phyloP scores from a whole-genome alignment of 2,888 invertebrate species.

The Lithodes maja region DNA sequence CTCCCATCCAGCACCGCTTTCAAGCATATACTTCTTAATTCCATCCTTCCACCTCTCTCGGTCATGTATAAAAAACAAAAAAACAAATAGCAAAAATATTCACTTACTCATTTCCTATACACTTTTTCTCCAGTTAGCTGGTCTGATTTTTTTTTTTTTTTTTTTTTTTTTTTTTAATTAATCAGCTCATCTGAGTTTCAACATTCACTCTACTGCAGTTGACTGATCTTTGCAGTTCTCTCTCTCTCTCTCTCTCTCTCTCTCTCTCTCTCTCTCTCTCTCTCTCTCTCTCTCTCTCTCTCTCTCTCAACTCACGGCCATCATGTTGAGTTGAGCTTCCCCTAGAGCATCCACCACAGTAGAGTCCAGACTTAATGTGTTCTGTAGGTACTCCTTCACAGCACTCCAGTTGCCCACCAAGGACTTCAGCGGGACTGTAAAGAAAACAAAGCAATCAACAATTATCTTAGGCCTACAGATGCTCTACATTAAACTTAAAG shows the following conservation, averaged over 20 bases:
- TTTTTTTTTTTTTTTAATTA: too few species aligned
- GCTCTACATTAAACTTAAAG: too few species aligned
- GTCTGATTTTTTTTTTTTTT: too few species aligned
- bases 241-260: background rate
- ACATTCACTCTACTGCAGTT: background rate
- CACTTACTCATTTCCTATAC: too few species aligned
- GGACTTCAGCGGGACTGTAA: slow-evolving; percentile 31
- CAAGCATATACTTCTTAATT: too few species aligned
- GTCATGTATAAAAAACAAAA: too few species aligned
- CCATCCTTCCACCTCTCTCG: too few species aligned
- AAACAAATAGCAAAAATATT: too few species aligned
- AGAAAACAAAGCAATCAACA: background rate
- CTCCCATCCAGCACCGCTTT: too few species aligned
- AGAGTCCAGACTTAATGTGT: slow-evolving; percentile 14
- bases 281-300: background rate
- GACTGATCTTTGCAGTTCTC: background rate
- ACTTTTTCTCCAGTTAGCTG: too few species aligned
- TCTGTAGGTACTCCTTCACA: slow-evolving; percentile 34
- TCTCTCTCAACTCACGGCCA: slow-evolving; percentile 33
- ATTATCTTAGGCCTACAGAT: too few species aligned
- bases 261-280: background rate
- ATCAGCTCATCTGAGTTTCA: too few species aligned
- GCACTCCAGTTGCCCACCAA: slow-evolving; percentile 35
- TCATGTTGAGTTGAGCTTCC: slow-evolving; percentile 34
- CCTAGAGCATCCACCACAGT: slow-evolving; percentile 34